Base-by-base conservation (phyloP, 2,797 vertebrate species). In the Prionace glauca region DNA sequence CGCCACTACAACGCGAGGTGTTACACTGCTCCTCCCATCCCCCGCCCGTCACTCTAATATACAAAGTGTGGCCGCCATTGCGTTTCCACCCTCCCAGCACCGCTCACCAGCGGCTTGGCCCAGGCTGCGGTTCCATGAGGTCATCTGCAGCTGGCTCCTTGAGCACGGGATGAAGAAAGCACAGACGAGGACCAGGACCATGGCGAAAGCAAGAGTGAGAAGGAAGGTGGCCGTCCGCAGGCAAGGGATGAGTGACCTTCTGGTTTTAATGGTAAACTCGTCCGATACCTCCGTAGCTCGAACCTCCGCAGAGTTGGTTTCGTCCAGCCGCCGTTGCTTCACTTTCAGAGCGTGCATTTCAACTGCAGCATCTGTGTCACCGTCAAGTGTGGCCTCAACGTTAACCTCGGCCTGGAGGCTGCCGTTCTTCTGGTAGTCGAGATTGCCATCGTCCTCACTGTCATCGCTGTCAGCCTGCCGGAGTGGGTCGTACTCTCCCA, bases 401-500 rank as follows among this genome's bases (percentile, higher is more conserved):
- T 96, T 98, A 1, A 41, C 96, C 96, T 96, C 98, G 97, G 79
- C 14, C 36, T 81, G 74, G 32, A 95, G 60, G 8, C 16, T 67
- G 65, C 98, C 98, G 0, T 98, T 98, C 3, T 97, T 97, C 71
- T 98, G 99, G 96, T 99, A 98, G 97, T 99, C 99, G 96, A 99
- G 98, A 45, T 99, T 99, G 1, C 99, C 98, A 96, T 99, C 99
- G 60, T 99, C 99, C 96, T 99, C 99, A 0, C 99, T 99, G 95
- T 99, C 99, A 14, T 99, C 99, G 20, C 99, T 99, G 97, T 99
- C 99, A 0, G 99, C 99, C 96, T 99, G 99, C 5, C 99, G 99
- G 92, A 99, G 98, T 18, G 99, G 99, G 96, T 99, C 99, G 0
- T 99, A 99, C 96, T 99, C 99, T 4, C 99, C 98, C 0, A 99